These are phyloP conservation scores for Elmis aenea DNA, from an alignment of 2,888 invertebrate species.

Conservation along the genomic window DNA sequence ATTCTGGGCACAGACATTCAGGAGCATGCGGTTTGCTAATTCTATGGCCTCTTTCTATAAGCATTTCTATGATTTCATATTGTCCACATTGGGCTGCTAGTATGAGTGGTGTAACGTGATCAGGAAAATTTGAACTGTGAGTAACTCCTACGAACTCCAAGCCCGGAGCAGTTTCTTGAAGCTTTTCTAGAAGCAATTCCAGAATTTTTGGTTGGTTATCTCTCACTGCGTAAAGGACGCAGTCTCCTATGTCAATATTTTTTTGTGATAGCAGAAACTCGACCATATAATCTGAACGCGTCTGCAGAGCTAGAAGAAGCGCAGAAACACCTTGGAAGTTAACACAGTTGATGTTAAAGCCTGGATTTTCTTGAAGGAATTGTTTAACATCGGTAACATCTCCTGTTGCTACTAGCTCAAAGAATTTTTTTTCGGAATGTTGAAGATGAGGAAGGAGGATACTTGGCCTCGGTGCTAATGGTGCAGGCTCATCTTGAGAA, in stretches of 20 bases:
- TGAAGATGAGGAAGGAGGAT: conserved; percentile 52
- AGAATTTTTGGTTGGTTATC: conserved; percentile 59
- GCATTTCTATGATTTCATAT: conserved; percentile 62
- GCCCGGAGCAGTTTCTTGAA: conserved; percentile 43
- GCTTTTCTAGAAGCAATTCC: conserved; percentile 51
- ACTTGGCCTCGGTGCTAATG: conserved; percentile 38
- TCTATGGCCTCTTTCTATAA: conserved; percentile 61
- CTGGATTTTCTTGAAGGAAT: conserved; percentile 46
- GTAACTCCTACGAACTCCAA: conserved; percentile 49
- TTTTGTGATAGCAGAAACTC: conserved; percentile 57
- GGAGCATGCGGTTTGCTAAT: conserved; percentile 60
- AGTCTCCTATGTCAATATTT: conserved; percentile 62
- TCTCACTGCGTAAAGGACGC: conserved; percentile 61
- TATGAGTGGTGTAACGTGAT: conserved; percentile 64
- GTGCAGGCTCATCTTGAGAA: conserved; percentile 37
- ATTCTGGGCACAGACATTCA: conserved; percentile 52
- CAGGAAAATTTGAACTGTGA: conserved; percentile 58
- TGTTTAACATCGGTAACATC: conserved; percentile 46
- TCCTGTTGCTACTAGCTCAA: conserved; percentile 49
- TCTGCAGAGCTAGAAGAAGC: conserved; percentile 63
- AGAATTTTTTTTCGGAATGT: conserved; percentile 50
- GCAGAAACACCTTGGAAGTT: conserved; percentile 64
- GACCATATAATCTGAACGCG: conserved; percentile 58
- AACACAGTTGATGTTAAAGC: conserved; percentile 55
- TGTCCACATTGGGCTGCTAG: conserved; percentile 67